Percentiles rank a stretch among this genome's conserved stretches.
Evolutionary conservation across 2,797 vertebrate genomes (phyloP).

Genomic region (Neomorphus geoffroyi): DNA sequence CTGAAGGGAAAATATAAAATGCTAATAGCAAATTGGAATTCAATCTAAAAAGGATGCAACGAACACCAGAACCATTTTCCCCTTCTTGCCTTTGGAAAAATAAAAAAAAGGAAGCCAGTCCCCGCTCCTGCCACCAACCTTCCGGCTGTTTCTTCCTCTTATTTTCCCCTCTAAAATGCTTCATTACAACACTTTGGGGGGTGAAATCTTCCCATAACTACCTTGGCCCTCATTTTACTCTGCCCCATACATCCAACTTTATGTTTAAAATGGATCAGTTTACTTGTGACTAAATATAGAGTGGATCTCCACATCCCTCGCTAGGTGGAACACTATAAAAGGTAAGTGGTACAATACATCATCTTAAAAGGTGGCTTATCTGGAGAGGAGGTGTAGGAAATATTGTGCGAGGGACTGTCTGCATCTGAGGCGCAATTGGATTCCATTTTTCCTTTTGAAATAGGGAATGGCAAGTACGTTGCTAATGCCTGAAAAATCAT

Average conservation of each 20-base stretch:
- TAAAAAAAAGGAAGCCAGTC: not conserved
- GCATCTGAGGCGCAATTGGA: not conserved
- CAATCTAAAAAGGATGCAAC: not conserved
- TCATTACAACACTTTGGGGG: not conserved
- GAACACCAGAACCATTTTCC: not conserved
- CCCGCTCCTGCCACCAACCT: accelerated
- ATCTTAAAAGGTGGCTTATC: constrained; percentile 65
- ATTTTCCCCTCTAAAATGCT: not conserved
- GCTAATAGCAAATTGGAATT: constrained; percentile 45
- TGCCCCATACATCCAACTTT: constrained; percentile 25
- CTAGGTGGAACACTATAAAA: constrained; percentile 50
- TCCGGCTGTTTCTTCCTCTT: not conserved
- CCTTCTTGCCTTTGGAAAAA: not conserved
- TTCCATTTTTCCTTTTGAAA: constrained; percentile 42
- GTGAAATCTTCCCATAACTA: not conserved
- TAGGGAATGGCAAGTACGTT: not conserved
- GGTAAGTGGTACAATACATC: constrained; percentile 62
- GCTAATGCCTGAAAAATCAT: not conserved
- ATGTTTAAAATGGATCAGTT: constrained; percentile 22
- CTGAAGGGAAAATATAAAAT: constrained; percentile 39
- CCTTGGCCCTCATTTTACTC: not conserved
- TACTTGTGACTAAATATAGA: not conserved
- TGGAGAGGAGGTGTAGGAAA: constrained; percentile 58
- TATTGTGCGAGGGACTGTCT: constrained; percentile 25
- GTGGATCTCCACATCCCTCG: constrained; percentile 15